Evolutionary conservation across 2,113 vertebrate species (phyloP), one percentile per base, ranked within the genome.

Genomic region (Machaerirhynchus nigripectus): DNA sequence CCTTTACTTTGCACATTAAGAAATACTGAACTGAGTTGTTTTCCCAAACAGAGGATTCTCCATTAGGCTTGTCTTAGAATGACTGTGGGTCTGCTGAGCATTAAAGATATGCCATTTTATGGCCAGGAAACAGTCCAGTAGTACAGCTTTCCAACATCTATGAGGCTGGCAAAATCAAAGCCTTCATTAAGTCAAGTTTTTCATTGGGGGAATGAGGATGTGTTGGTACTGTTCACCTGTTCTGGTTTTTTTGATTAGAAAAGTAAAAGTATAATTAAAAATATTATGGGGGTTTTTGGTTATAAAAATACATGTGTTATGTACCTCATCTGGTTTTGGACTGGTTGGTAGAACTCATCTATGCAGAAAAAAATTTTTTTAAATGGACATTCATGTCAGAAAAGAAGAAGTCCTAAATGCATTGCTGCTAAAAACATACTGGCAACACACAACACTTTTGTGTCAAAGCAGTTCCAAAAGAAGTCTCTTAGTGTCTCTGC

Each of bases 301-400:
- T 53, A 31, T 19, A 70, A 67, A 74, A 84, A 24, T 49, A 40
- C 19, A 31, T 61, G n/a, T 46, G 10, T 23, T 71, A 15, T 24
- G 5, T 56, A 30, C 11, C 13, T 76, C 14, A 35, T 67, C 14
- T 50, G 56, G 11, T 19, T 82, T 42, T n/a, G 21, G 31, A 37
- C 9, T 69, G 8, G 6, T 31, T 64, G 44, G 6, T 20, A 63
- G 18, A 60, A 20, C 7, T 15, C 23, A 49, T 27, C 2, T 65
- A 16, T 6, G 22, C 7, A 30, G 12, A 7, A 12, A 19, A 67
- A 46, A 28, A 23, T 2, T 2, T 2, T 2, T 5, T 26, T 30
- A 35, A 12, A 1, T 3, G 10, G 22, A 64, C 5, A 59, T 56
- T 69, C 28, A 6, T 39, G 13, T 26, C n/a, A 77, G 37, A 17